Evolutionary conservation across 2,888 invertebrate species (phyloP).

Genomic region (Ellobium chinense): DNA sequence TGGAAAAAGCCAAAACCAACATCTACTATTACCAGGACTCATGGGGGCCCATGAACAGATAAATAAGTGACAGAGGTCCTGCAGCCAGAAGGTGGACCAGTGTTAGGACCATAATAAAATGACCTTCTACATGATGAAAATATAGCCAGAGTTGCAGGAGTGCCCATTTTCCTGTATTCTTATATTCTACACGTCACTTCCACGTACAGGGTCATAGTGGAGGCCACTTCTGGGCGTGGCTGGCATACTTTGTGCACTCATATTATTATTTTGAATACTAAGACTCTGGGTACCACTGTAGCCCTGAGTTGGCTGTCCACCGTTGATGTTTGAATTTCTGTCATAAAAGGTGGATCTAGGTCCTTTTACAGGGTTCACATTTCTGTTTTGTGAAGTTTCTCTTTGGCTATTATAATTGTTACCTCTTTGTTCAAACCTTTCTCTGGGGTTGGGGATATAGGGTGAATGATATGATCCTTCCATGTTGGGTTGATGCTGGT

Average conservation of each 20-base stretch:
- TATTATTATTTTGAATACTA: background rate
- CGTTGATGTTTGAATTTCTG: background rate
- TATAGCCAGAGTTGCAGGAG: too few relatives aligned
- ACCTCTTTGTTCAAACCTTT: background rate
- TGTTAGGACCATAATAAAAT: too few relatives aligned
- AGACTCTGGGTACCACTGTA: background rate
- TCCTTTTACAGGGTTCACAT: background rate
- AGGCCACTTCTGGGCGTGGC: background rate
- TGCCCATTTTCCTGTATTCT: too few relatives aligned
- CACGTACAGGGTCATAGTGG: constrained; percentile 55
- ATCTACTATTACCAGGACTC: too few relatives aligned
- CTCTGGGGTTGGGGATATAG: background rate
- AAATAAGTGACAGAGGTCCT: too few relatives aligned
- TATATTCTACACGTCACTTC: constrained; percentile 61
- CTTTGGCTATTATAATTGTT: too few relatives aligned
- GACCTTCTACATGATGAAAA: too few relatives aligned
- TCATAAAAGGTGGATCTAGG: background rate
- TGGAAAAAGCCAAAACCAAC: too few relatives aligned
- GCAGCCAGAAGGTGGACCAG: too few relatives aligned
- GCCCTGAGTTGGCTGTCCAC: background rate
- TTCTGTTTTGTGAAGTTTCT: background rate
- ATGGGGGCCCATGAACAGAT: too few relatives aligned
- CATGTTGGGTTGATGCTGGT: background rate
- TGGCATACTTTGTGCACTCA: background rate
- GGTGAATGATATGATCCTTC: background rate